Percentiles rank a stretch among this genome's conserved stretches.
These are phyloP conservation scores for Lasioglossum figueresi DNA, from an alignment of 2,888 invertebrate species.

Conservation along the genomic window DNA sequence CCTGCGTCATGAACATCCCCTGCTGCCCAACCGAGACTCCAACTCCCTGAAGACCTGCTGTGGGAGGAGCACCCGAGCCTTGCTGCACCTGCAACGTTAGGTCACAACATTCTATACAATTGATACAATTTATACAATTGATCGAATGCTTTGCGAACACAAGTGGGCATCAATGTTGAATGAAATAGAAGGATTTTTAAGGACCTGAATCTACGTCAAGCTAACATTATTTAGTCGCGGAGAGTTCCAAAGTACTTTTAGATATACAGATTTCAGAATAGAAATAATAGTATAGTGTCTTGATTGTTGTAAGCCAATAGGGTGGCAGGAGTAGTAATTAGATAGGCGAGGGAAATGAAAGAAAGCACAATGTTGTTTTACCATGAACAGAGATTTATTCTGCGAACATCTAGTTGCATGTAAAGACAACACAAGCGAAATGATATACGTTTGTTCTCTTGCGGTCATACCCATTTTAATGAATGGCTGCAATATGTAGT, in stretches of 20 bases:
- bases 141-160: background rate
- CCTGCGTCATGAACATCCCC: constrained; percentile 81
- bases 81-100: constrained; percentile 80
- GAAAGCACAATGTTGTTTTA: constrained; percentile 80
- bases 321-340: constrained; percentile 64
- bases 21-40: constrained; percentile 78
- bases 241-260: constrained; percentile 80
- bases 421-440: constrained; percentile 74
- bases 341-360: constrained; percentile 79
- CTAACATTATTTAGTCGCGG: constrained; percentile 8
- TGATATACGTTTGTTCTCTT: constrained; percentile 40
- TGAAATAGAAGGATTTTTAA: background rate
- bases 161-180: constrained; percentile 10
- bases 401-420: constrained; percentile 77
- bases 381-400: constrained; percentile 81
- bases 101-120: constrained; percentile 18
- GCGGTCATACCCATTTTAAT: constrained; percentile 40
- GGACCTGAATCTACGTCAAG: background rate
- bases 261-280: constrained; percentile 44
- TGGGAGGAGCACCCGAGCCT: constrained; percentile 75
- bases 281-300: constrained; percentile 39
- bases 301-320: constrained; percentile 58
- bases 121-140: background rate
- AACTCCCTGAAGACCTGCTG: constrained; percentile 79
- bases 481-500: constrained; percentile 43